Conservation (phyloP, 2,888 invertebrate genomes). For the Chrysodeixis includens region DNA sequence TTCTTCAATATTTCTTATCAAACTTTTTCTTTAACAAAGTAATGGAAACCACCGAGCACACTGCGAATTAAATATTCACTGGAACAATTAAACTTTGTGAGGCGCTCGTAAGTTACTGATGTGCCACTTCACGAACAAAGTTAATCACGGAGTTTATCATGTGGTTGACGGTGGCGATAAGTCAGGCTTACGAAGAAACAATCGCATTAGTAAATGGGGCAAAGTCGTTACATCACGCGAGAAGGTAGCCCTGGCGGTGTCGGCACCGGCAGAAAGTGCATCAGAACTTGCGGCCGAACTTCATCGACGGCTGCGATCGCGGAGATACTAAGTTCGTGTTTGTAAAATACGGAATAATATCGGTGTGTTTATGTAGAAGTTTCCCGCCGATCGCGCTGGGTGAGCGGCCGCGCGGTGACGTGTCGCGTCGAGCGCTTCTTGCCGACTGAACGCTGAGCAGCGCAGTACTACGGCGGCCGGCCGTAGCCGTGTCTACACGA, state of each 20-base stretch:
- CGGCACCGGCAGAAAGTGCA: conserved; percentile 31
- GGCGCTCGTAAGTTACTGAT: conserved; percentile 40
- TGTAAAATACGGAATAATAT: conserved; percentile 18
- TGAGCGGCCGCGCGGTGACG: conserved; percentile 54
- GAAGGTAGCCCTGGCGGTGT: conserved; percentile 45
- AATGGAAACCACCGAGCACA: conserved; percentile 26
- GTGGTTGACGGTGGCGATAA: conserved; percentile 51
- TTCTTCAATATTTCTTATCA: conserved; percentile 12
- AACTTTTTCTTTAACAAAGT: conserved; percentile 20
- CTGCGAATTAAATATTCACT: conserved; percentile 44
- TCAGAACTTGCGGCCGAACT: conserved; percentile 34
- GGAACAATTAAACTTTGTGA: conserved; percentile 45
- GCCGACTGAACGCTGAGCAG: conserved; percentile 56
- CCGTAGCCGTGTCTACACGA: conserved; percentile 53
- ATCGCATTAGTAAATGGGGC: conserved; percentile 77
- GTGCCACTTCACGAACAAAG: conserved; percentile 51
- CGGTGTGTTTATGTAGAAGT: conserved; percentile 63
- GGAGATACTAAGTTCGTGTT: conserved; percentile 10
- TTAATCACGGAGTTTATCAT: conserved; percentile 63
- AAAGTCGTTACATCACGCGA: conserved; percentile 76
- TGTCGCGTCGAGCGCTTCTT: conserved; percentile 59
- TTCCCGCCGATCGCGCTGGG: conserved; percentile 51
- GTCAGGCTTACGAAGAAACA: conserved; percentile 68
- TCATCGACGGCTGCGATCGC: conserved; percentile 20
- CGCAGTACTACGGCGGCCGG: conserved; percentile 40